phyloP scores from a whole-genome alignment of 2,797 vertebrate genomes.

The Lophius americanus region DNA sequence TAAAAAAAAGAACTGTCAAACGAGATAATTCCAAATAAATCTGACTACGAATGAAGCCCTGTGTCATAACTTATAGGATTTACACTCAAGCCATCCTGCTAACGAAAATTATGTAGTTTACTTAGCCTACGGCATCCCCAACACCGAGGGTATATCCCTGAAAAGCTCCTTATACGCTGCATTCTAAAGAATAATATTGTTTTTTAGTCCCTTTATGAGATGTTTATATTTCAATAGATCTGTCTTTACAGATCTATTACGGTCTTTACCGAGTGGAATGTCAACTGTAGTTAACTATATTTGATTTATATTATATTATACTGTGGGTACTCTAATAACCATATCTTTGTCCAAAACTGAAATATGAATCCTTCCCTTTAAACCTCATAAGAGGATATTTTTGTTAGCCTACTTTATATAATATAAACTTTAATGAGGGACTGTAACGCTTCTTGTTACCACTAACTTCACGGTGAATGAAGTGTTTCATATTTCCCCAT shows the following conservation, averaged over 20 bases:
- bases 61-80: conserved; percentile 8
- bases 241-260: too few species aligned
- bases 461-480: conserved; percentile 29
- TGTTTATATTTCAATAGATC: too few species aligned
- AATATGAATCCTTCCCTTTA: conserved; percentile 23
- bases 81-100: not conserved
- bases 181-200: too few species aligned
- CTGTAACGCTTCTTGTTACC: conserved; percentile 34
- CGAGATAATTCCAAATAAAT: conserved; percentile 40
- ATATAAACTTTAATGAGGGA: conserved; percentile 41
- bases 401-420: conserved; percentile 13
- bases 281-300: too few species aligned
- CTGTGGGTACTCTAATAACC: not conserved
- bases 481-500: conserved; percentile 40
- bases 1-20: conserved; percentile 29
- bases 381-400: conserved; percentile 15
- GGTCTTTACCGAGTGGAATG: too few species aligned
- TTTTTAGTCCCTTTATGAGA: too few species aligned
- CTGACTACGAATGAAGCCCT: conserved; percentile 12
- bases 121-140: too few species aligned
- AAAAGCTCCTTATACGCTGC: too few species aligned
- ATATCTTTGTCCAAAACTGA: not conserved
- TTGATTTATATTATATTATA: too few species aligned
- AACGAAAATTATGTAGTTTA: not conserved
- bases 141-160: too few species aligned